A percentile compares a stretch with the other conserved stretches of the same genome.
Evolutionary conservation across 2,888 invertebrate species (phyloP).

Genomic region (Leucophenga maculata): DNA sequence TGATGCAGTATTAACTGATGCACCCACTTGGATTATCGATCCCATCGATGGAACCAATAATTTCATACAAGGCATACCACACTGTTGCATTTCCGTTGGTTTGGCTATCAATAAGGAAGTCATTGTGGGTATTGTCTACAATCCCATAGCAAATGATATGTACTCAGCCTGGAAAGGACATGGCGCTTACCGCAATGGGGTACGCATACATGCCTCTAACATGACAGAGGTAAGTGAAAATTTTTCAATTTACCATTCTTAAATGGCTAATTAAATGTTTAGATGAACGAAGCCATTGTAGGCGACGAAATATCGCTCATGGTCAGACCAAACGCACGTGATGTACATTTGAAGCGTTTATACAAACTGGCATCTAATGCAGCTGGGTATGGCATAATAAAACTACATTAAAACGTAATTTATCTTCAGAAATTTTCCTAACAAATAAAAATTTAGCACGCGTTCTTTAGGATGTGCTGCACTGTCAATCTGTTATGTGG

Average conservation of each 20-base stretch:
- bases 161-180: slow-evolving; percentile 81
- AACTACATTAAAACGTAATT: neutral
- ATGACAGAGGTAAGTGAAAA: slow-evolving; percentile 61
- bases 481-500: slow-evolving; percentile 80
- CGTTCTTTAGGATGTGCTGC: slow-evolving; percentile 83
- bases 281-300: slow-evolving; percentile 68
- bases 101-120: slow-evolving; percentile 75
- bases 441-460: slow-evolving; percentile 52
- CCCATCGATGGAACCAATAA: slow-evolving; percentile 92
- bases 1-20: slow-evolving; percentile 76
- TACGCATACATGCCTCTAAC: slow-evolving; percentile 73
- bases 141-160: slow-evolving; percentile 81
- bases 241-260: too few species aligned
- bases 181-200: slow-evolving; percentile 85
- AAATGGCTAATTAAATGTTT: too few species aligned
- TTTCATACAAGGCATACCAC: slow-evolving; percentile 81
- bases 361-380: slow-evolving; percentile 68
- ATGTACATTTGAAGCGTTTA: slow-evolving; percentile 70
- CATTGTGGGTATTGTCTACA: slow-evolving; percentile 82
- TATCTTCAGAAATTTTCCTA: neutral
- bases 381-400: slow-evolving; percentile 57
- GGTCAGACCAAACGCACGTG: slow-evolving; percentile 60
- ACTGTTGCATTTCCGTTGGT: slow-evolving; percentile 81
- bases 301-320: slow-evolving; percentile 69
- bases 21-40: slow-evolving; percentile 89